Percentiles rank a stretch among this genome's conserved stretches.
These are phyloP conservation scores for Gryllus bimaculatus DNA, from an alignment of 1,140 invertebrate species.

Conservation along the genomic window DNA sequence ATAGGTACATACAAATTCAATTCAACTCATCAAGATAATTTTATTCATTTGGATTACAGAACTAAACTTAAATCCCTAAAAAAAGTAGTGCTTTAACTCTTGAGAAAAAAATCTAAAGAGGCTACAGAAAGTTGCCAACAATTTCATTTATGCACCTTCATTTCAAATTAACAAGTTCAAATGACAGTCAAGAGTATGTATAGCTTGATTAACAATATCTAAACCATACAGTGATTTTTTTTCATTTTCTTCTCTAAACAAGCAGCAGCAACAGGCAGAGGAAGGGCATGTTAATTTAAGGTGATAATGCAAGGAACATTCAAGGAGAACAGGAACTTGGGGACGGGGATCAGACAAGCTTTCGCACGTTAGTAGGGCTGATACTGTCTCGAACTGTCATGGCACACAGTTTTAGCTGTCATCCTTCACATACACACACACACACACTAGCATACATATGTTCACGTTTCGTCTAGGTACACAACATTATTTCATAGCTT, in stretches of 20 bases:
- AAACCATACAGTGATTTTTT: constrained; percentile 11
- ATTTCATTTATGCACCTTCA: neutral
- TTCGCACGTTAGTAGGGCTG: constrained; percentile 8
- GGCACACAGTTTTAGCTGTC: constrained; percentile 20
- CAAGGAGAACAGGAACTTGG: constrained; percentile 9
- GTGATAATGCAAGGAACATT: neutral
- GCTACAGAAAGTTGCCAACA: constrained; percentile 19
- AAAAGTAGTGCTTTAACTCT: constrained; percentile 12
- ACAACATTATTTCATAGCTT: neutral
- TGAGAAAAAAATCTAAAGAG: constrained; percentile 15
- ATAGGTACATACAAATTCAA: neutral
- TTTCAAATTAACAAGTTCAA: constrained; percentile 14
- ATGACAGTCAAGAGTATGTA: constrained; percentile 11
- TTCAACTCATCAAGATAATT: constrained; percentile 20
- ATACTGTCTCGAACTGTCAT: constrained; percentile 15
- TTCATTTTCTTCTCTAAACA: constrained; percentile 8
- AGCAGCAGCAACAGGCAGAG: constrained; percentile 14
- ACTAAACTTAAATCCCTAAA: constrained; percentile 16
- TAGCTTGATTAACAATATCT: constrained; percentile 3
- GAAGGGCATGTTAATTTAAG: neutral
- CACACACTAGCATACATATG: constrained; percentile 8
- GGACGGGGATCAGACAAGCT: constrained; percentile 13
- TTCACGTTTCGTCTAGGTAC: neutral
- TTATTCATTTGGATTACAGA: constrained; percentile 21
- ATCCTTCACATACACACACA: neutral